Percentiles rank a stretch among this genome's conserved stretches.
Conservation (phyloP, 2,113 vertebrate species). For the Corythaixoides concolor region DNA sequence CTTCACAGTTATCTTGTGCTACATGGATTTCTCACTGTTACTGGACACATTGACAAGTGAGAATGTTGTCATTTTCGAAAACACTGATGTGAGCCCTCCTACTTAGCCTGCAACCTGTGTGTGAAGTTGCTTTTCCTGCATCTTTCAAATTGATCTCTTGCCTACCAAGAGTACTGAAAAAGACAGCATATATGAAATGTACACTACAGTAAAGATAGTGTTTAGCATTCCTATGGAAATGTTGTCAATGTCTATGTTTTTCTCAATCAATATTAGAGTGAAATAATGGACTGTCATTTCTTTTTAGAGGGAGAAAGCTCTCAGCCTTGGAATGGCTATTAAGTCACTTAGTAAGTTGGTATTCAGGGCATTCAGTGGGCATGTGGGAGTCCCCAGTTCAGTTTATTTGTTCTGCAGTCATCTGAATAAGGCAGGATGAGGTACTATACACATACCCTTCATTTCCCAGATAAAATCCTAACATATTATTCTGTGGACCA, state of each 20-base stretch:
- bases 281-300: neutral
- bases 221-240: neutral
- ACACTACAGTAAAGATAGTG: neutral
- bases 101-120: neutral
- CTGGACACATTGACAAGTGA: constrained; percentile 27
- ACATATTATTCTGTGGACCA: neutral
- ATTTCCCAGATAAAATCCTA: neutral
- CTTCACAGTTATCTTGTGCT: neutral
- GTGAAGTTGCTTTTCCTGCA: neutral
- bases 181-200: neutral
- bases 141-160: neutral
- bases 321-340: neutral
- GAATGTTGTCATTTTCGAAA: constrained; percentile 20
- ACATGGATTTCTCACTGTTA: constrained; percentile 47
- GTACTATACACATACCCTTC: neutral
- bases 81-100: neutral
- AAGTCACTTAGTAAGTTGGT: neutral
- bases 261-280: neutral
- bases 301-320: neutral
- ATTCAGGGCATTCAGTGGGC: neutral
- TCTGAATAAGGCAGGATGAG: neutral
- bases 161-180: neutral
- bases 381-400: neutral
- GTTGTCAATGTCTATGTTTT: neutral
- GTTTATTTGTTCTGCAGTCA: neutral